Evolutionary conservation across 2,888 invertebrate genomes (phyloP).

Genomic region (Phyllotreta striolata): DNA sequence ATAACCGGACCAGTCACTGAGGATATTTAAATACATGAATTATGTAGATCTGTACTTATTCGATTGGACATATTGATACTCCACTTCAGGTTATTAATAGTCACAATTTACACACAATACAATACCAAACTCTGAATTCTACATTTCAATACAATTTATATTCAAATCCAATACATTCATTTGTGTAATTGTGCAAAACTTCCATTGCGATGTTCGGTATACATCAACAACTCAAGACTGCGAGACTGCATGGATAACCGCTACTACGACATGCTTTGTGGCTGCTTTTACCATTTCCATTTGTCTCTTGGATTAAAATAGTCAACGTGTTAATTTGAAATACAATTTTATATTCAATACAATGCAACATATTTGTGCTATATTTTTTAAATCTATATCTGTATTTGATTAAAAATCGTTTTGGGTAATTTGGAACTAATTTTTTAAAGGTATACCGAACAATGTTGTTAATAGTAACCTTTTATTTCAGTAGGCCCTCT

Average conservation of each 20-base stretch:
- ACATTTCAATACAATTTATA: constrained; percentile 61
- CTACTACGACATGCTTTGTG: constrained; percentile 20
- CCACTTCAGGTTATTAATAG: constrained; percentile 61
- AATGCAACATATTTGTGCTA: too few species aligned
- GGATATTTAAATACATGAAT: constrained; percentile 63
- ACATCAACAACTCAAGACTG: constrained; percentile 35
- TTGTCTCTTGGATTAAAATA: constrained; percentile 17
- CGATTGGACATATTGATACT: constrained; percentile 64
- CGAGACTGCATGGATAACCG: constrained; percentile 5
- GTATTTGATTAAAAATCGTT: too few species aligned
- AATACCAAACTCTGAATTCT: constrained; percentile 52
- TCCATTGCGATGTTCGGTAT: constrained; percentile 33
- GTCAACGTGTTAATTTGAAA: constrained; percentile 24
- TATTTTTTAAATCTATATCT: too few species aligned
- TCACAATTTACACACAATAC: constrained; percentile 63
- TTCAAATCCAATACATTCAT: constrained; percentile 58
- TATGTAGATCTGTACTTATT: constrained; percentile 62
- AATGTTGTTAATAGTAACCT: constrained; percentile 30
- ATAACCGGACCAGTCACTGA: constrained; percentile 56
- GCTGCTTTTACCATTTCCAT: constrained; percentile 21
- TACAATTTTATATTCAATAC: too few species aligned
- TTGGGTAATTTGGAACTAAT: too few species aligned
- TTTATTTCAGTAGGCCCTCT: constrained; percentile 61
- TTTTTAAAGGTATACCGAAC: too few species aligned
- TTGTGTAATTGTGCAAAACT: constrained; percentile 53